Conservation (phyloP, 2,113 vertebrate genomes). For the Herpetotheres cachinnans region DNA sequence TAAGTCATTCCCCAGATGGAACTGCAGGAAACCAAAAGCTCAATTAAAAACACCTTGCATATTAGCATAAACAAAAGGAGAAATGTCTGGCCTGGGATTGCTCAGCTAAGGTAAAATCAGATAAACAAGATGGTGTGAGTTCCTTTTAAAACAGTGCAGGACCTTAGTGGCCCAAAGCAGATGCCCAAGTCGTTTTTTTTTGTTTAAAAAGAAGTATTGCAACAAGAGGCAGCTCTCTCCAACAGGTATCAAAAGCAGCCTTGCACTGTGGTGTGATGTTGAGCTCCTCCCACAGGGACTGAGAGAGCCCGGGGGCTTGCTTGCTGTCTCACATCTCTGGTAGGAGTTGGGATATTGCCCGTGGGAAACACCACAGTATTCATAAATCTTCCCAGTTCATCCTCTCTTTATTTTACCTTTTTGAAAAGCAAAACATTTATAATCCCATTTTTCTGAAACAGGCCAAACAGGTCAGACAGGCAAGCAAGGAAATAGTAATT, state of each 20-base stretch:
- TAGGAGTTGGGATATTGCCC: conserved; percentile 8
- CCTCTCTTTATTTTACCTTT: conserved; percentile 40
- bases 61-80: conserved; percentile 62
- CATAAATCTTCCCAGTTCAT: neutral
- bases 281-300: neutral
- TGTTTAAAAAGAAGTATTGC: neutral
- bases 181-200: neutral
- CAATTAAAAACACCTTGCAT: conserved; percentile 62
- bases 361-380: neutral
- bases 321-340: neutral
- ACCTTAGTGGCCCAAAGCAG: neutral
- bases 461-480: conserved; percentile 1
- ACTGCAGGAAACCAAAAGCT: conserved; percentile 46
- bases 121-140: conserved; percentile 13
- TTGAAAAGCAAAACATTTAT: neutral
- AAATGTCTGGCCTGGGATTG: conserved; percentile 54
- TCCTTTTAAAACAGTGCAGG: conserved; percentile 11
- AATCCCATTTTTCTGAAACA: conserved; percentile 43
- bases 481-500: conserved; percentile 48
- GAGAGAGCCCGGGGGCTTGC: neutral
- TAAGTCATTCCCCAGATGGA: conserved; percentile 24
- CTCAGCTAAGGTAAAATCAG: conserved; percentile 45
- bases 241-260: neutral
- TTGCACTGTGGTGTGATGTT: neutral
- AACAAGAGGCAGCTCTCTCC: neutral